These are phyloP conservation scores for Crenuchus spilurus DNA, from an alignment of 2,797 vertebrate species.

Conservation along the genomic window DNA sequence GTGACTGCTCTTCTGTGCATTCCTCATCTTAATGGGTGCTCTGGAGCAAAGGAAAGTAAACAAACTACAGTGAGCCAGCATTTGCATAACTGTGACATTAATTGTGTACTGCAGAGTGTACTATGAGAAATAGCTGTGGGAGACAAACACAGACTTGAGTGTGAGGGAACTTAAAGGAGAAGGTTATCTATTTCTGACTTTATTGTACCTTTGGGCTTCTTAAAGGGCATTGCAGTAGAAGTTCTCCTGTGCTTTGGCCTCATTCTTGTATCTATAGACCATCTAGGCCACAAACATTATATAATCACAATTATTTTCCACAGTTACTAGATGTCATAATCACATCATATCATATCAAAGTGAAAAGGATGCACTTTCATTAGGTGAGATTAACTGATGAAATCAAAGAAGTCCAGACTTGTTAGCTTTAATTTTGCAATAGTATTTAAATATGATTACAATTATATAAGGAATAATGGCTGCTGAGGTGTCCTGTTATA, in stretches of 20 bases:
- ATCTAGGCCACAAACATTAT: too few relatives aligned
- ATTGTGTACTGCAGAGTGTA: conserved; percentile 70
- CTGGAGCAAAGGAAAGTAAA: conserved; percentile 59
- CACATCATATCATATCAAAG: too few relatives aligned
- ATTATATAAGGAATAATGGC: too few relatives aligned
- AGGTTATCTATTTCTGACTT: not conserved
- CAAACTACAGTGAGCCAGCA: conserved; percentile 61
- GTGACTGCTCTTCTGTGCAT: conserved; percentile 54
- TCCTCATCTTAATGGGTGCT: conserved; percentile 68
- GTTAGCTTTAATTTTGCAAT: too few relatives aligned
- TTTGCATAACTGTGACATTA: conserved; percentile 81
- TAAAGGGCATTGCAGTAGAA: not conserved
- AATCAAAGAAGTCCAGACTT: too few relatives aligned
- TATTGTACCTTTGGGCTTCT: not conserved
- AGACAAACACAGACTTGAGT: conserved; percentile 60
- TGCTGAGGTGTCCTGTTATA: too few relatives aligned
- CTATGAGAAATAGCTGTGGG: conserved; percentile 68
- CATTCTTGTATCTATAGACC: not conserved
- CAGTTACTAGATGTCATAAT: too few relatives aligned
- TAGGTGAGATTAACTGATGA: too few relatives aligned
- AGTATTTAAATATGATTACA: too few relatives aligned
- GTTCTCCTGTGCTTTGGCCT: not conserved
- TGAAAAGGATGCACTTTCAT: too few relatives aligned
- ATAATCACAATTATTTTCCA: too few relatives aligned
- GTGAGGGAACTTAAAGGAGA: not conserved